Conservation (phyloP, 2,888 invertebrate genomes). For the Marronus borbonicus region DNA sequence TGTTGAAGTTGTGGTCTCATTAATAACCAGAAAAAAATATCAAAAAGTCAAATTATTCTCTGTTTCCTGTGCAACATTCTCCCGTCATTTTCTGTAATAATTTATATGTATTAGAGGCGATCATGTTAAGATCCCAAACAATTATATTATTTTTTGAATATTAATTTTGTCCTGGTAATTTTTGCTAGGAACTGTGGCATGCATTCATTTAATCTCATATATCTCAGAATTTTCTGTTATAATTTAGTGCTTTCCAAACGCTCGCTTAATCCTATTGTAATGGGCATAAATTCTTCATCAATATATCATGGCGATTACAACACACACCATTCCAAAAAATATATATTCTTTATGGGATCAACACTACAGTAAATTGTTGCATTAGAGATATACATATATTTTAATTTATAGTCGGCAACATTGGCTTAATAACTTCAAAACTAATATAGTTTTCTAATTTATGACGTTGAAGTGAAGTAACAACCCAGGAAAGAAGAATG, state of each 20-base stretch:
- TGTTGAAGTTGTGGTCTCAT: conserved; percentile 51
- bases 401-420: not conserved
- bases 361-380: not conserved
- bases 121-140: not conserved
- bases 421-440: not conserved
- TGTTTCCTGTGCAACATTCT: conserved; percentile 27
- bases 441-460: conserved; percentile 5
- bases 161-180: not conserved
- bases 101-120: not conserved
- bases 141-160: not conserved
- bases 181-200: not conserved
- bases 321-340: conserved; percentile 1
- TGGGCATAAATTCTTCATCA: conserved; percentile 5
- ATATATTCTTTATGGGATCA: not conserved
- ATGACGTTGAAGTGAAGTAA: not conserved
- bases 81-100: conserved; percentile 1
- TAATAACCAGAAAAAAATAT: conserved; percentile 27
- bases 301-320: conserved; percentile 9
- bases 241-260: not conserved
- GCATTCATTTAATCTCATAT: not conserved
- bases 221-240: not conserved
- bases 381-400: not conserved
- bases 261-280: conserved; percentile 1
- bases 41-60: not conserved
- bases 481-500: not conserved